Conservation (phyloP, 2,113 vertebrate genomes). For the Bothrops jararaca region DNA sequence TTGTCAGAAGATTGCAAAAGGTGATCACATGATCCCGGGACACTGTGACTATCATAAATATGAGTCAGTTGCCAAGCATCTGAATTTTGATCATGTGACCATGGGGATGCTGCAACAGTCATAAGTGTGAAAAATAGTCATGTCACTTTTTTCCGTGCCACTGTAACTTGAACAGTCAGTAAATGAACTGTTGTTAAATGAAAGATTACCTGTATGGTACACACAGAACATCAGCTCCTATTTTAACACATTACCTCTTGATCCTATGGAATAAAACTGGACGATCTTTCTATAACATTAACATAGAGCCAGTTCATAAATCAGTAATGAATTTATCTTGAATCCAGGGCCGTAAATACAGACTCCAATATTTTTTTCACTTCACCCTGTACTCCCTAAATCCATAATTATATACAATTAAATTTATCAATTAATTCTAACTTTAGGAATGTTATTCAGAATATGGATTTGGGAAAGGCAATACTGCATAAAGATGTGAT, state of each 20-base stretch:
- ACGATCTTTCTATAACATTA: neutral
- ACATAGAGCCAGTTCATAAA: neutral
- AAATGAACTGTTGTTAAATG: neutral
- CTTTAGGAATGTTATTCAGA: neutral
- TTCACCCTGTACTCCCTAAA: neutral
- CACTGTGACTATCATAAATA: neutral
- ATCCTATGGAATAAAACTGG: neutral
- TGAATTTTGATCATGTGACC: neutral
- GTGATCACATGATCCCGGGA: neutral
- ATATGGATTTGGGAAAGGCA: neutral
- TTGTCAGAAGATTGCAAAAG: neutral
- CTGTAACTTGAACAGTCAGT: neutral
- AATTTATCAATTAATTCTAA: neutral
- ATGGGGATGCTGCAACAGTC: neutral
- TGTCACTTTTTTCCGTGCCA: neutral
- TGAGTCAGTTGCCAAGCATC: neutral
- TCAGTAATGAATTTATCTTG: neutral
- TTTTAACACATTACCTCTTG: neutral
- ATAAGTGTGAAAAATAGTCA: neutral
- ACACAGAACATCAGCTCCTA: neutral
- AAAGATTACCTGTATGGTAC: neutral
- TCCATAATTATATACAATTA: neutral
- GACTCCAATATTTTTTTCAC: neutral
- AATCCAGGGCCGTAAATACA: neutral
- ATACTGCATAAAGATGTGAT: neutral